Evolutionary conservation across 2,888 invertebrate species (phyloP).

Genomic region (Holacanthella duospinosa): DNA sequence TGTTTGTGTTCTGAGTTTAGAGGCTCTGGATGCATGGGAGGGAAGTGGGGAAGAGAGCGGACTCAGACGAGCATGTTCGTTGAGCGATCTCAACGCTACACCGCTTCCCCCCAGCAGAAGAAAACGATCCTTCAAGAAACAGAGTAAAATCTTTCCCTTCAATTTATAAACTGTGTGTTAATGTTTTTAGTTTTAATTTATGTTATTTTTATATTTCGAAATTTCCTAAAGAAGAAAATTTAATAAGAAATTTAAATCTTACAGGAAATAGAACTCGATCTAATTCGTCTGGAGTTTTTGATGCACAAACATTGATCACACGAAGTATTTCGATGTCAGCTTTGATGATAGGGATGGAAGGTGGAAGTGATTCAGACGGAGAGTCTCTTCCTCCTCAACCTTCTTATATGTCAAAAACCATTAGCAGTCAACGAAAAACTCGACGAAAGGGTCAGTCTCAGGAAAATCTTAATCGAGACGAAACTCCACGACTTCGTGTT

Average conservation of each 20-base stretch:
- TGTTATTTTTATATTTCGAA: background rate
- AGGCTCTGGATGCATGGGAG: background rate
- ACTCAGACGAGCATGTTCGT: slow-evolving; percentile 67
- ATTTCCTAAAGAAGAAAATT: too few species aligned
- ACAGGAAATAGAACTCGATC: background rate
- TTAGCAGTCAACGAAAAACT: slow-evolving; percentile 31
- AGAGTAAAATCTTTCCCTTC: slow-evolving; percentile 26
- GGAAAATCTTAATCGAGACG: background rate
- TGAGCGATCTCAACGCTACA: slow-evolving; percentile 56
- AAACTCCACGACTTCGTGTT: slow-evolving; percentile 18
- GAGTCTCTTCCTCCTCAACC: slow-evolving; percentile 35
- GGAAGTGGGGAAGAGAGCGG: slow-evolving; percentile 46
- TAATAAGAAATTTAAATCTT: background rate
- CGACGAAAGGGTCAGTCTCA: slow-evolving; percentile 24
- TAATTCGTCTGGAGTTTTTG: slow-evolving; percentile 31
- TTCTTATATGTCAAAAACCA: slow-evolving; percentile 36
- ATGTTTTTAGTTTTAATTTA: slow-evolving; percentile 6
- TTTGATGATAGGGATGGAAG: slow-evolving; percentile 30
- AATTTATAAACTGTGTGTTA: background rate
- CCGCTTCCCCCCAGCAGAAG: slow-evolving; percentile 21
- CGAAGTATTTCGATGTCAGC: slow-evolving; percentile 35
- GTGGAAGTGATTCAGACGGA: slow-evolving; percentile 36
- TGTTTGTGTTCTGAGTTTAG: slow-evolving; percentile 1
- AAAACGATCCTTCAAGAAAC: slow-evolving; percentile 36
- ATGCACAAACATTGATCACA: slow-evolving; percentile 35